Percentiles rank a stretch among this genome's conserved stretches.
Evolutionary conservation across 2,797 vertebrate genomes (phyloP).

Genomic region (Artibeus jamaicensis): DNA sequence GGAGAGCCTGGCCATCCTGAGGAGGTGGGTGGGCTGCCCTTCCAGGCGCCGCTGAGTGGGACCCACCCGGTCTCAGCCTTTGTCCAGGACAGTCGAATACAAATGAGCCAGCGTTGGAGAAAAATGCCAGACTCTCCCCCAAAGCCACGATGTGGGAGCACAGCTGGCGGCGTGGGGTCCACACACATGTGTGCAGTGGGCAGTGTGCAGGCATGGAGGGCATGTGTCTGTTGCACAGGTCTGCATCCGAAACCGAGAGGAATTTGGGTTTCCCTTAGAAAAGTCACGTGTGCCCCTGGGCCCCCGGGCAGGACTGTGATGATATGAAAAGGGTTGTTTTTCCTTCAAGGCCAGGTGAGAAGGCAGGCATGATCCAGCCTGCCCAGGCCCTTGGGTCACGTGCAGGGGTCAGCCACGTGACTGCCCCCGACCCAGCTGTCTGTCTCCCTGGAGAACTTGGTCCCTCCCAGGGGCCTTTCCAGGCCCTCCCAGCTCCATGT

Average conservation of each 20-base stretch:
- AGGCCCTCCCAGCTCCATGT: background rate
- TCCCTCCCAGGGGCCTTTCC: background rate
- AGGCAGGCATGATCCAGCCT: background rate
- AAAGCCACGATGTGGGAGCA: background rate
- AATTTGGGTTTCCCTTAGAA: background rate
- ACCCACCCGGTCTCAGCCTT: background rate
- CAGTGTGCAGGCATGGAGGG: too few relatives aligned
- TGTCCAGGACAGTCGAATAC: rapidly evolving
- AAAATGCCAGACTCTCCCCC: background rate
- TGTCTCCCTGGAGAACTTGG: too few relatives aligned
- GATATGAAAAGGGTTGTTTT: background rate
- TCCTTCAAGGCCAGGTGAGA: background rate
- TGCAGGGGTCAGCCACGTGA: background rate
- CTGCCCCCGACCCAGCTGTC: background rate
- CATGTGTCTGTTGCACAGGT: background rate
- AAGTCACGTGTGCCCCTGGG: too few relatives aligned
- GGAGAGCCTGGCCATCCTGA: slow-evolving; percentile 94
- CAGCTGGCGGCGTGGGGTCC: rapidly evolving
- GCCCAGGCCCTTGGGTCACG: background rate
- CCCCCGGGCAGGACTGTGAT: too few relatives aligned
- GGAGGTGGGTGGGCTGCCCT: slow-evolving; percentile 85
- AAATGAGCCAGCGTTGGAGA: rapidly evolving
- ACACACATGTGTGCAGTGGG: rapidly evolving
- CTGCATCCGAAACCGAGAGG: background rate
- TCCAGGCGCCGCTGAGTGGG: rapidly evolving